These are phyloP conservation scores for Pycnonotus jocosus DNA, from an alignment of 2,113 vertebrate species.

Conservation along the genomic window DNA sequence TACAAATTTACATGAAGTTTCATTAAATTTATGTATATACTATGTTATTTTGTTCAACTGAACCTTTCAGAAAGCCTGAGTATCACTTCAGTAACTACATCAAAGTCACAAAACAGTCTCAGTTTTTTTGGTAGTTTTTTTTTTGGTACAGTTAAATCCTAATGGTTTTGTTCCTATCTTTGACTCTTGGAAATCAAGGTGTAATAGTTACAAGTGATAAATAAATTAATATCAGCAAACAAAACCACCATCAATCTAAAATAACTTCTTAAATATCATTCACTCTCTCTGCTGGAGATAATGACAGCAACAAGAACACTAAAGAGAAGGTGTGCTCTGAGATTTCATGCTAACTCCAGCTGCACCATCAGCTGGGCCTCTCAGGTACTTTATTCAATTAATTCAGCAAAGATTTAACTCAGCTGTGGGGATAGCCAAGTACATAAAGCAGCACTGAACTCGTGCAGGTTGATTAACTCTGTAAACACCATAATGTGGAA, in stretches of 20 bases:
- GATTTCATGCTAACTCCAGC: not conserved
- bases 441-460: not conserved
- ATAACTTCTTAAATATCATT: not conserved
- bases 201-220: not conserved
- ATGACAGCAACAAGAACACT: not conserved
- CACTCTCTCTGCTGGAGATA: not conserved
- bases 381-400: not conserved
- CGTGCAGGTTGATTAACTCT: not conserved
- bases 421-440: not conserved
- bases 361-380: not conserved
- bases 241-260: not conserved
- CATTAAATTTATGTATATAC: not conserved
- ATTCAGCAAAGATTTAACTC: not conserved
- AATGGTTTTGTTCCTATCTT: not conserved
- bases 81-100: not conserved
- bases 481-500: not conserved
- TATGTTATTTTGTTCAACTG: not conserved
- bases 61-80: not conserved
- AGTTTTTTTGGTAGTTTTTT: not conserved
- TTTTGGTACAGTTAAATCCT: not conserved
- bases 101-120: not conserved
- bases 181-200: not conserved
- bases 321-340: not conserved
- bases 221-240: not conserved
- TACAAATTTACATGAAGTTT: not conserved